Evolutionary conservation across 2,797 vertebrate species (phyloP), one percentile per base, ranked within the genome.

Genomic region (Triplophysa bombifrons): DNA sequence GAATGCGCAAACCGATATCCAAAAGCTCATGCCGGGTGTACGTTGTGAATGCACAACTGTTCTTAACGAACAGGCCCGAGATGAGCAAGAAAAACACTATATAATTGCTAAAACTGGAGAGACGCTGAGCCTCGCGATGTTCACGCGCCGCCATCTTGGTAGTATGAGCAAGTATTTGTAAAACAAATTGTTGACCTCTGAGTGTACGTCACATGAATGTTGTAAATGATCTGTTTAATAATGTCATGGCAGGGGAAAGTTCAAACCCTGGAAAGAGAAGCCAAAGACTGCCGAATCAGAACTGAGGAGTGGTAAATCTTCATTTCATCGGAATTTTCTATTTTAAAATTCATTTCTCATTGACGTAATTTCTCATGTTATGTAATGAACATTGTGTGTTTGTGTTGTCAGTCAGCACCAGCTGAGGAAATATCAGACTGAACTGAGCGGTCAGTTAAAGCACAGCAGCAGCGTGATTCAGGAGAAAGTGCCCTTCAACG

Each of bases 401-500:
- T 77, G 11, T 82, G 53, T 60, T 58, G 12, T 61, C 89, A 99
- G 98, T 89, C 97, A 99, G 87, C 96, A 96, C 88, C 97, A 99
- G 88, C 85, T 99, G 92, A 96, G 93, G 87, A 95, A 92, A 84
- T 96, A 96, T 88, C 96, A 98, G 93, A 90, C 90, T n/a, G 96
- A 99, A 90, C 92, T 99, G 87, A 96, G 94, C 89, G 93, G 91
- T 87, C 95, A 96, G 91, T 91, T 99, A 92, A 97, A 97, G 86
- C 96, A 98, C 84, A 97, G 95, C 91, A 94, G 96, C 82, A 95
- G 93, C 85, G 93, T 99, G 84, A 98, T 99, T 90, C 95, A 92
- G 92, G 98, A 99, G 91, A 98, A 98, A 95, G 95, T 99, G 90
- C 96, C 96, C 93, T 99, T 99, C 90, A 99, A 99, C 86, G 98